Base-by-base conservation (phyloP, 2,797 vertebrate genomes). In the Margarornis squamiger region DNA sequence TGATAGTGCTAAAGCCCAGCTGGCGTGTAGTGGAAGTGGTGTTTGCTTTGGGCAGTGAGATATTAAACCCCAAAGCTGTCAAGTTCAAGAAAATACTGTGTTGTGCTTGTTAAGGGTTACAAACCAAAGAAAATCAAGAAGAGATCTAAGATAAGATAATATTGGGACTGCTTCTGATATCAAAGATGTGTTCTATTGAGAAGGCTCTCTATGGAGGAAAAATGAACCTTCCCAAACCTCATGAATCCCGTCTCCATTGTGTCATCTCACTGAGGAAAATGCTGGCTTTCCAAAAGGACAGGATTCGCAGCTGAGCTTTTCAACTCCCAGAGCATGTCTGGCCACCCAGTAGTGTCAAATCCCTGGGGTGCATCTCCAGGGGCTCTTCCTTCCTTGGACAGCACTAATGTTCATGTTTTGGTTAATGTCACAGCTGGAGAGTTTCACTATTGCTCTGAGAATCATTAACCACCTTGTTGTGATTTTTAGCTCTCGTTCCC, bases 341-440 rank as follows among this genome's bases (percentile, higher is more conserved):
- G 92, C 94, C 96, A 96, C 92, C 92, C 90, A 85, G 86, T 65
- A 96, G 94, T 0, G 0, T 19, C 61, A 93, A 73, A 92, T 94
- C 93, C 94, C 95, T 7, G 5, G 94, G 20, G 93, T 51, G 88
- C 86, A 93, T 93, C 94, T 89, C 96, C 90, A 93, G 84, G 86
- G 96, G 86, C 88, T 96, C 92, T 96, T 96, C 93, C 90, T 95
- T 86, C 93, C 95, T 95, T 94, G 94, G 95, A 92, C 95, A 92
- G 76, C 80, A 63, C 80, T 91, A 87, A 94, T 71, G 77, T 93
- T 91, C 94, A 8, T 95, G 93, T 88, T 95, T 96, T 96, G 93
- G 93, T 96, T 96, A 96, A 96, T 96, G 94, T 95, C 90, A 95
- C 93, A 96, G 96, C 94, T 96, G 96, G 96, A 93, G 93, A 91